These are phyloP conservation scores for Premnoplex brunnescens DNA, from an alignment of 2,797 vertebrate genomes.

Conservation along the genomic window DNA sequence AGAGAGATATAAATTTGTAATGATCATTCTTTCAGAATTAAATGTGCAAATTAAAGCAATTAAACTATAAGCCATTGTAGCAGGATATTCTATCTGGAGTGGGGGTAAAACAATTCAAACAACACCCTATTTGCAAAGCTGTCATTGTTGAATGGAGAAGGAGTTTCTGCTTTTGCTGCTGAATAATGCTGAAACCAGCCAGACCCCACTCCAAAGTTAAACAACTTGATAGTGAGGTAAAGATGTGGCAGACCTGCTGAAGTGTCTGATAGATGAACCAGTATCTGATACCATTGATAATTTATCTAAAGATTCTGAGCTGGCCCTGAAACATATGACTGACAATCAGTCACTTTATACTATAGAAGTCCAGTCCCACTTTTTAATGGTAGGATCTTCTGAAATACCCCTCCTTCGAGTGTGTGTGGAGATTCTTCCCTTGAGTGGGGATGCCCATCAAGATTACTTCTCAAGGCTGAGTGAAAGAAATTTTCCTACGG, in stretches of 20 bases:
- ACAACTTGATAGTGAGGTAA: neutral
- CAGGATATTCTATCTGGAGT: neutral
- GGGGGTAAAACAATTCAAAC: neutral
- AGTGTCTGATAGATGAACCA: neutral
- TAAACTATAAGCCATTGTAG: slow-evolving; percentile 46
- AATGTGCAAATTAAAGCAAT: slow-evolving; percentile 71
- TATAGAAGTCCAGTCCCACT: neutral
- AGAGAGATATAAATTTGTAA: slow-evolving; percentile 54
- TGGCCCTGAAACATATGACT: neutral
- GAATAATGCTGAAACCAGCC: neutral
- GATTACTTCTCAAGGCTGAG: neutral
- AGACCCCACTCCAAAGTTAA: neutral
- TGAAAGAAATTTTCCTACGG: neutral
- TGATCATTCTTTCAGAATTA: slow-evolving; percentile 71
- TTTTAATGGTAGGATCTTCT: neutral
- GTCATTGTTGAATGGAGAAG: neutral
- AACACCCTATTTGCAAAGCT: neutral
- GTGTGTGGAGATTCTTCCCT: neutral
- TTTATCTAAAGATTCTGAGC: neutral
- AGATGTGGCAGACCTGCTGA: neutral
- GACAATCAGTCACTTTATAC: neutral
- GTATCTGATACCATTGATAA: neutral
- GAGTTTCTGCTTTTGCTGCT: neutral
- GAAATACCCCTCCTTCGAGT: neutral
- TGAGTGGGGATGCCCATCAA: neutral